These are phyloP conservation scores for Dascillus cervinus DNA, from an alignment of 2,888 invertebrate genomes.

Conservation along the genomic window DNA sequence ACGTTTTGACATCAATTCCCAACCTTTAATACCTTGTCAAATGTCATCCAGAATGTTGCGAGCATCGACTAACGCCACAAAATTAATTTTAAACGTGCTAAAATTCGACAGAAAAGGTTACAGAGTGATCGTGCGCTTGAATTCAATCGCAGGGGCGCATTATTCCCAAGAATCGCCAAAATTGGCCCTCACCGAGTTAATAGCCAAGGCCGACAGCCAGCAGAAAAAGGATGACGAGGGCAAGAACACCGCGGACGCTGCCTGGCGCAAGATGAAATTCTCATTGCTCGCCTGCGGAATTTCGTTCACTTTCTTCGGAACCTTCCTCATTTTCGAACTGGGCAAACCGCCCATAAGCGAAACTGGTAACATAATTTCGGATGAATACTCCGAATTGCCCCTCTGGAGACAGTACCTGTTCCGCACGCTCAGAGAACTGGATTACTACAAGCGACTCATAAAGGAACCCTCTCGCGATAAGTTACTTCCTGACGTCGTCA, in stretches of 20 bases:
- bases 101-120: too few species aligned
- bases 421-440: constrained; percentile 46
- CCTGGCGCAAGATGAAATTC: constrained; percentile 33
- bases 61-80: too few species aligned
- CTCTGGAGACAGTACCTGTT: constrained; percentile 61
- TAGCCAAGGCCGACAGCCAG: neutral
- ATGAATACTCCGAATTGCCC: constrained; percentile 66
- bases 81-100: too few species aligned
- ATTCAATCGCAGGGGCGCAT: too few species aligned
- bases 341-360: constrained; percentile 68
- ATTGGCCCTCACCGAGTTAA: too few species aligned
- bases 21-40: too few species aligned
- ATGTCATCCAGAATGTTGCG: too few species aligned
- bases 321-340: constrained; percentile 59
- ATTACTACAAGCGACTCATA: constrained; percentile 46
- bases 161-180: too few species aligned
- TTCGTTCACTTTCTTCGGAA: constrained; percentile 49
- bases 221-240: constrained; percentile 17
- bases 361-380: constrained; percentile 62
- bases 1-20: too few species aligned
- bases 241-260: constrained; percentile 22
- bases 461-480: constrained; percentile 92
- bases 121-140: too few species aligned
- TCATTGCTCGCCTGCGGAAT: constrained; percentile 48
- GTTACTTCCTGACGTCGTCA: constrained; percentile 85